Evolutionary conservation across 2,113 vertebrate species (phyloP).

Genomic region (Desmodus rotundus): DNA sequence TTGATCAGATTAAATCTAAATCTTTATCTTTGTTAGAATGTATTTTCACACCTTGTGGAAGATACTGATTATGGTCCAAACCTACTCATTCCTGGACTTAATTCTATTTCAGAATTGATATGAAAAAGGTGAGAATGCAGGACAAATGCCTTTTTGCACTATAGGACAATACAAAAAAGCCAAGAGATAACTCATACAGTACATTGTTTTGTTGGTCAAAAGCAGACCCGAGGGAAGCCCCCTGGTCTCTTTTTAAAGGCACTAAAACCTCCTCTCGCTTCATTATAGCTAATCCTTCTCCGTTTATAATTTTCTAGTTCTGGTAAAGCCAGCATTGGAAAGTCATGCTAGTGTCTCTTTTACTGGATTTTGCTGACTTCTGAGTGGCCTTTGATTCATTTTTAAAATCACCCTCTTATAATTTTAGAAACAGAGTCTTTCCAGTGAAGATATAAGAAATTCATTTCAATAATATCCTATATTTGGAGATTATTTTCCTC

Average conservation of each 20-base stretch:
- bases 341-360: not conserved
- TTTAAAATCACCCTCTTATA: not conserved
- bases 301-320: not conserved
- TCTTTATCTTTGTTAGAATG: not conserved
- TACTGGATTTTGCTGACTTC: not conserved
- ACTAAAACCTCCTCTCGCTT: not conserved
- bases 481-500: not conserved
- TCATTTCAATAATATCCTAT: not conserved
- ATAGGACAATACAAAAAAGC: not conserved
- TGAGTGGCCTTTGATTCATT: not conserved
- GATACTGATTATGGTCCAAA: not conserved
- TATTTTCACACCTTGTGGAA: not conserved
- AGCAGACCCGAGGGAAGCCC: not conserved
- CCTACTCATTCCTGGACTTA: not conserved
- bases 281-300: not conserved
- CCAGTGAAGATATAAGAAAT: not conserved
- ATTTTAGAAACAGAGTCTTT: slow-evolving; percentile 30
- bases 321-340: not conserved
- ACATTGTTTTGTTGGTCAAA: not conserved
- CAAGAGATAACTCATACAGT: not conserved
- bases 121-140: not conserved
- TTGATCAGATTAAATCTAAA: not conserved
- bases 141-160: not conserved
- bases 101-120: not conserved
- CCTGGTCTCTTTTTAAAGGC: not conserved